Conservation (phyloP, 1,140 invertebrate genomes). For the Mamestra configurata region DNA sequence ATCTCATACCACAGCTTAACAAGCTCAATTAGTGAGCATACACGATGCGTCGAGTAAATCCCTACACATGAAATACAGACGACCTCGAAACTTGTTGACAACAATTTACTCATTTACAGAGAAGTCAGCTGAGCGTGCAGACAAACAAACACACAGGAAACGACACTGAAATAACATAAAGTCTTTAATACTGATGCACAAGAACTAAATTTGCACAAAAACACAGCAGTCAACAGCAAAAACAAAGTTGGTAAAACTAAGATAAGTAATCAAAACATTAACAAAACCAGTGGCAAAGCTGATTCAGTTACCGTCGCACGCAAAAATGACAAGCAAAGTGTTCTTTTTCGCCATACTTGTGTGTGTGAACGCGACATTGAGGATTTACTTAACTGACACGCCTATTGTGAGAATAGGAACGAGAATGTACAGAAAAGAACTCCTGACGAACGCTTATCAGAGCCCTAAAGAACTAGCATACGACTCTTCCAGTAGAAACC, state of each 20-base stretch:
- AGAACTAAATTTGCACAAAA: conserved; percentile 49
- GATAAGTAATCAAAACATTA: conserved; percentile 61
- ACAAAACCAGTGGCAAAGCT: conserved; percentile 42
- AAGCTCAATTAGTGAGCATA: conserved; percentile 35
- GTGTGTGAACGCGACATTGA: conserved; percentile 64
- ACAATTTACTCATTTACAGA: conserved; percentile 65
- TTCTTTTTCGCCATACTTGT: conserved; percentile 14
- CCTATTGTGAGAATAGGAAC: conserved; percentile 73
- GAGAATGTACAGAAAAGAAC: conserved; percentile 75
- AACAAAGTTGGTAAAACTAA: conserved; percentile 34
- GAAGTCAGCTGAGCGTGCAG: conserved; percentile 42
- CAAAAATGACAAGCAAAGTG: conserved; percentile 39
- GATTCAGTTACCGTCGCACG: conserved; percentile 36
- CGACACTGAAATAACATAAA: not conserved
- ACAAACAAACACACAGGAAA: conserved; percentile 8
- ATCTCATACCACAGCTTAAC: conserved; percentile 26
- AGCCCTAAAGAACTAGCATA: conserved; percentile 78
- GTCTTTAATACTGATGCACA: conserved; percentile 25
- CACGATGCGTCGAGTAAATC: conserved; percentile 12
- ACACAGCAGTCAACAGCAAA: conserved; percentile 32
- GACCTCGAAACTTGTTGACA: conserved; percentile 68
- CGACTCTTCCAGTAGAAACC: conserved; percentile 77
- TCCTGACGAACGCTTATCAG: conserved; percentile 70
- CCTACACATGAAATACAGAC: conserved; percentile 29
- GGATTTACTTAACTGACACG: conserved; percentile 71